Conservation (phyloP, 1,140 invertebrate genomes). For the Calephelis nemesis region DNA sequence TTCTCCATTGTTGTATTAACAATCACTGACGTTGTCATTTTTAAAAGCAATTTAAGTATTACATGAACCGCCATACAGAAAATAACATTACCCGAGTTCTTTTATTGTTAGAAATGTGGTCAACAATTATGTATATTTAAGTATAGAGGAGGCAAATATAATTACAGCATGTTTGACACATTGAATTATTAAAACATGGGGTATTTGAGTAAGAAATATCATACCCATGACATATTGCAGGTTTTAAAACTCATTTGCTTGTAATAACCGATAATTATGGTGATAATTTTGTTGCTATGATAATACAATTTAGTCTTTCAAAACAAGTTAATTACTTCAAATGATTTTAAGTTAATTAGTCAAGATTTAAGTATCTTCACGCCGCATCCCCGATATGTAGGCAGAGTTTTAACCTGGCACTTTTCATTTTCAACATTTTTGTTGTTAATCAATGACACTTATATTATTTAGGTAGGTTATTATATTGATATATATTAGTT, state of each 20-base stretch:
- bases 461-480: no score
- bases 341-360: no score
- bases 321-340: no score
- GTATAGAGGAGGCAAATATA: constrained; percentile 17
- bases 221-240: background rate
- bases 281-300: background rate
- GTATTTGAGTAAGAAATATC: constrained; percentile 22
- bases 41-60: background rate
- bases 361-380: no score
- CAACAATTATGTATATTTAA: constrained; percentile 8
- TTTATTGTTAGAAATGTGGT: background rate
- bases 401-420: no score
- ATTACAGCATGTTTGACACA: constrained; percentile 8
- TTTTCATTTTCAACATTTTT: no score
- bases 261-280: background rate
- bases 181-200: constrained; percentile 27
- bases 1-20: no score
- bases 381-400: no score
- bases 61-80: background rate
- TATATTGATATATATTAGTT: no score
- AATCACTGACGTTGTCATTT: no score
- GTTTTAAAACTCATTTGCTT: background rate
- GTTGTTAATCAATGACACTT: no score
- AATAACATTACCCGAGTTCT: background rate
- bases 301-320: no score